Percentiles rank a stretch among this genome's conserved stretches.
Evolutionary conservation across 2,797 vertebrate genomes (phyloP).

Genomic region (Choloepus didactylus): DNA sequence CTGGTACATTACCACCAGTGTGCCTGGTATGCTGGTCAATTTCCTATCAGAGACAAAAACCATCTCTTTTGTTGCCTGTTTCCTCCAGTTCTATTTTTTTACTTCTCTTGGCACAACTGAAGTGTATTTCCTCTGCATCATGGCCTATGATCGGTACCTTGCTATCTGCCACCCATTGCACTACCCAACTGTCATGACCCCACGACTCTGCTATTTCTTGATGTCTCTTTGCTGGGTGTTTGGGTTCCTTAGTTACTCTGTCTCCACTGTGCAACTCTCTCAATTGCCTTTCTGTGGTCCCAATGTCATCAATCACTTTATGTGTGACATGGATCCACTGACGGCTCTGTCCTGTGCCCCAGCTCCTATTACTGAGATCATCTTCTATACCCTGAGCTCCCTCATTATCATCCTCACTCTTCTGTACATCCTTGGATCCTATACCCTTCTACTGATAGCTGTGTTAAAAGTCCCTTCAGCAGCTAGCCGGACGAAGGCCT

Average conservation of each 20-base stretch:
- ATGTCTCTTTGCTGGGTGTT: constrained; percentile 49
- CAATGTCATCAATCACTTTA: constrained; percentile 63
- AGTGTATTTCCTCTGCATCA: constrained; percentile 64
- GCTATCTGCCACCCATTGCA: constrained; percentile 58
- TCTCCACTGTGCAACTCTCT: constrained; percentile 68
- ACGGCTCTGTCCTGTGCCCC: constrained; percentile 61
- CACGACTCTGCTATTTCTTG: constrained; percentile 1
- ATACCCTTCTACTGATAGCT: constrained; percentile 49
- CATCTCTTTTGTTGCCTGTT: constrained; percentile 57
- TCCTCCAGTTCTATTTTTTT: constrained; percentile 72
- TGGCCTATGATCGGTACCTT: constrained; percentile 69
- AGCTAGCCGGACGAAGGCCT: constrained; percentile 39
- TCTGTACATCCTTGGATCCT: constrained; percentile 64
- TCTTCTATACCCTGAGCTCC: constrained; percentile 44
- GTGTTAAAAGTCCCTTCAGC: constrained; percentile 66
- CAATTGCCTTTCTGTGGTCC: constrained; percentile 71
- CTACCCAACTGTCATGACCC: constrained; percentile 59
- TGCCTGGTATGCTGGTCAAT: constrained; percentile 64
- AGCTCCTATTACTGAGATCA: constrained; percentile 34
- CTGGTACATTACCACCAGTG: constrained; percentile 65
- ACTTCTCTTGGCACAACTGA: constrained; percentile 67
- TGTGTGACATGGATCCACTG: constrained; percentile 47
- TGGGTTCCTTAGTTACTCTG: constrained; percentile 71
- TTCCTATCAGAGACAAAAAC: constrained; percentile 61
- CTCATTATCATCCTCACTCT: constrained; percentile 60